Base-by-base conservation (phyloP, 1,140 invertebrate species). In the Apolygus lucorum region DNA sequence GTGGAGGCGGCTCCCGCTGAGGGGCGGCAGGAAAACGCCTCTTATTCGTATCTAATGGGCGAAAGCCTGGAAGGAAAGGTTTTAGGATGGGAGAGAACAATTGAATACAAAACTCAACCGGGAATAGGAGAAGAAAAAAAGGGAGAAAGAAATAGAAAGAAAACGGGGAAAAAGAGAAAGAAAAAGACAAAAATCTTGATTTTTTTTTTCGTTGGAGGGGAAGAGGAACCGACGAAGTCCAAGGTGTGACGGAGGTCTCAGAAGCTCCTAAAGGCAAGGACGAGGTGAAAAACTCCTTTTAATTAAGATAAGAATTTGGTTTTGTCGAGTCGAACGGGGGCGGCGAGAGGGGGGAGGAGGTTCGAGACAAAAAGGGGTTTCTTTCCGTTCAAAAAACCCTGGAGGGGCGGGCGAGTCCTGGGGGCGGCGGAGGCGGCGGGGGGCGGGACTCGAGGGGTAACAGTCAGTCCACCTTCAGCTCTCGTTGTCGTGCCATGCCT, bases 251-350 rank as follows among this genome's bases (percentile, higher is more conserved):
- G 54, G 22, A 59, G 54, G 22, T 4, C 4, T 42, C 4, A 4
- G 4, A 8, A 8, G 4, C 34, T 42, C 34, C 34, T 42, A 42
- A 17, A 59, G 22, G 22, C 11, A 59, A 59, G 4, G 54, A 59
- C 54, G 54, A 59, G 11, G 54, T 59, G 54, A 59, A 59, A 59
- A 59, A 59, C 54, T 59, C 54, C 54, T 59, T 59, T 59, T 59
- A 59, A 59, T 59, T 59, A 59, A 59, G 54, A 59, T 59, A 59
- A 59, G 54, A 59, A 59, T 59, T 59, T 59, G 54, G 54, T 59
- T 59, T 59, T 59, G 54, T 59, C 22, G 54, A 59, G 17, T 4
- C 34, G 34, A 42, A 42, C 17, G 34, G 17, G 34, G 4, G 17
- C 34, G 34, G 34, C 4, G 17, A 17, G 34, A 22, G 54, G 8